Percentiles rank a stretch among this genome's conserved stretches.
Evolutionary conservation across 2,113 vertebrate genomes (phyloP).

Genomic region (Callipepla squamata): DNA sequence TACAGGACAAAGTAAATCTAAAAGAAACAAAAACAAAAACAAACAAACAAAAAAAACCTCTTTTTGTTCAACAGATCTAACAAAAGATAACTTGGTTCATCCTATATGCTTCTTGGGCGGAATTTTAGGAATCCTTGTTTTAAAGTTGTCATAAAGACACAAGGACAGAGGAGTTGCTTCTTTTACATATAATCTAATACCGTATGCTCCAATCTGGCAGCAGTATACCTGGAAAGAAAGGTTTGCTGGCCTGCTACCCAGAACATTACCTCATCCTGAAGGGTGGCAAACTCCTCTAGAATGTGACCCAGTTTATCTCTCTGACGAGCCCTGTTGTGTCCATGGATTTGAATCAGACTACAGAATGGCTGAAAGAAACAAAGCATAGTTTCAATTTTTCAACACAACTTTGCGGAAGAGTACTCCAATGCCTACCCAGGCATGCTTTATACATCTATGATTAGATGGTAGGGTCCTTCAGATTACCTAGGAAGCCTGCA

Average conservation of each 20-base stretch:
- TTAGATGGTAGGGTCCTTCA: background rate
- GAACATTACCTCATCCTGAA: constrained; percentile 93
- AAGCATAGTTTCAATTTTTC: background rate
- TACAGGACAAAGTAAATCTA: background rate
- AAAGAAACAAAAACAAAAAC: background rate
- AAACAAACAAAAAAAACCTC: background rate
- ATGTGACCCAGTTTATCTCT: constrained; percentile 98
- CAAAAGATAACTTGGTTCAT: background rate
- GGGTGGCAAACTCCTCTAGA: constrained; percentile 96
- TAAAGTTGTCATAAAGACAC: background rate
- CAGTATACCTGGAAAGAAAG: background rate
- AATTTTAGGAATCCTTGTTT: background rate
- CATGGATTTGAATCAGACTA: constrained; percentile 97
- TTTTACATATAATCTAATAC: background rate
- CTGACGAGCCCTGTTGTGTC: constrained; percentile 96
- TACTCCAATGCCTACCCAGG: background rate
- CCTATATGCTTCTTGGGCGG: background rate
- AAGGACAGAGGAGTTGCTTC: background rate
- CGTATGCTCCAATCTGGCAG: background rate
- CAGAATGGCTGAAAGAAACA: constrained; percentile 91
- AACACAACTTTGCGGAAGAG: background rate
- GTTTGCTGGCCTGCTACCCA: background rate
- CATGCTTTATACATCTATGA: background rate
- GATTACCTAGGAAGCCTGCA: background rate
- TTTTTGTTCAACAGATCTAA: background rate